These are phyloP conservation scores for Andinoacara biseriatus DNA, from an alignment of 2,113 vertebrate genomes.

Conservation along the genomic window DNA sequence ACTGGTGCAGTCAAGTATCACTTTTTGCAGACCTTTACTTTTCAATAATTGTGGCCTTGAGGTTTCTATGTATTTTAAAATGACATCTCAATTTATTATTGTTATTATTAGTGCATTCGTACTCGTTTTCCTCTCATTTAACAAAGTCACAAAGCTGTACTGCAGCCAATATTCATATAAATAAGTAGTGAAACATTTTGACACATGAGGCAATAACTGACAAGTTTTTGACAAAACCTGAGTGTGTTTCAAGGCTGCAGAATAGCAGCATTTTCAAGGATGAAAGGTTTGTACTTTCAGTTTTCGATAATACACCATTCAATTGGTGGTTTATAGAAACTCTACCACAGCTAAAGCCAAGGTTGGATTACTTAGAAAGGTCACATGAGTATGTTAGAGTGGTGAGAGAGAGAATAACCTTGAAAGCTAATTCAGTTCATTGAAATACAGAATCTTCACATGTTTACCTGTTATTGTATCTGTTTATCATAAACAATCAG, in stretches of 20 bases:
- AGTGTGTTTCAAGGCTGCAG: not conserved
- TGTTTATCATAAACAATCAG: too few relatives aligned
- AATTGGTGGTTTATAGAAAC: not conserved
- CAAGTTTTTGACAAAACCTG: not conserved
- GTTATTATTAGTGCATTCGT: not conserved
- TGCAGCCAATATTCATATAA: not conserved
- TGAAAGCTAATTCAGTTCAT: not conserved
- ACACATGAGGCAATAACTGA: not conserved
- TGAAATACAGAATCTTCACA: not conserved
- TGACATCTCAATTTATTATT: not conserved
- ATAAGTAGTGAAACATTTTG: not conserved
- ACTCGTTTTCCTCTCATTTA: not conserved
- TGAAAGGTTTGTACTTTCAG: not conserved
- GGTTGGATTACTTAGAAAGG: not conserved
- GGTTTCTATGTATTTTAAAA: not conserved
- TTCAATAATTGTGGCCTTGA: not conserved
- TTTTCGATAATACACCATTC: not conserved
- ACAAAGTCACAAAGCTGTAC: not conserved
- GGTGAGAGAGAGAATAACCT: not conserved
- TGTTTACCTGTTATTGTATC: not conserved
- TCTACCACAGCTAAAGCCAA: not conserved
- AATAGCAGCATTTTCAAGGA: not conserved
- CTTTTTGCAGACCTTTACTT: too few relatives aligned
- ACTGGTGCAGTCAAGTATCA: too few relatives aligned
- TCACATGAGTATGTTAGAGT: not conserved